Base-by-base conservation (phyloP, 2,888 invertebrate species). In the Malthinus seriepunctatus region DNA sequence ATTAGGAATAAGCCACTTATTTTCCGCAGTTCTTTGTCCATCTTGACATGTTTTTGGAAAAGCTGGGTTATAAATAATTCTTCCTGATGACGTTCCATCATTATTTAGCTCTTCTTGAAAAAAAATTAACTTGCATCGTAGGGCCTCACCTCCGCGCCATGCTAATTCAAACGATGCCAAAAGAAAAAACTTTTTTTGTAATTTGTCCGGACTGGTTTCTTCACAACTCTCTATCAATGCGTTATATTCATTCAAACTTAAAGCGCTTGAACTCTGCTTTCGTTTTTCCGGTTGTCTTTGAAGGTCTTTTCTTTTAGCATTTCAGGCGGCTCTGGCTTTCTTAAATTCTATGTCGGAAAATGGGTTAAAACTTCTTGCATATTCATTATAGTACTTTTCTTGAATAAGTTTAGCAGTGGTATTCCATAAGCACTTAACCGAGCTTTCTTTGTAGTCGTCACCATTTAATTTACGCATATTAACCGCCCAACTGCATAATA, bases 361-460 rank as follows among this genome's bases (percentile, higher is more conserved):
- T 0, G 38, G 38, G 14, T 14, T 38, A 6, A 38, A 38, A 38
- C 38, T 38, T 38, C 38, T 38, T 8, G 11, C 14, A 5, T 38
- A 14, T 6, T 38, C 14, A 12, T 38, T 14, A 38, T 38, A 58
- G 39, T 61, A 63, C 37, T 51, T 47, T 11, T 58, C 52, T 32
- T 55, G 56, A n/a, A 58, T 35, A 23, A 48, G 15, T 54, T 60
- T 63, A 9, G 63, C 63, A 0, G 60, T 57, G 8, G 42, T 32
- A 49, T 64, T 64, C 64, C 63, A 64, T 45, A 61, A 52, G 9
- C 38, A 45, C 51, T 65, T 64, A 3, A 67, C 50, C 3, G 56
- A 56, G 38, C 37, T 45, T 47, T 65, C 63, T 48, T 65, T 64
- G 47, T 66, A 65, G 15, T 64, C 62, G 33, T 61, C 32, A 11